Percentiles rank a stretch among this genome's conserved stretches.
Evolutionary conservation across 1,140 invertebrate species (phyloP).

Genomic region (Ostrea edulis): DNA sequence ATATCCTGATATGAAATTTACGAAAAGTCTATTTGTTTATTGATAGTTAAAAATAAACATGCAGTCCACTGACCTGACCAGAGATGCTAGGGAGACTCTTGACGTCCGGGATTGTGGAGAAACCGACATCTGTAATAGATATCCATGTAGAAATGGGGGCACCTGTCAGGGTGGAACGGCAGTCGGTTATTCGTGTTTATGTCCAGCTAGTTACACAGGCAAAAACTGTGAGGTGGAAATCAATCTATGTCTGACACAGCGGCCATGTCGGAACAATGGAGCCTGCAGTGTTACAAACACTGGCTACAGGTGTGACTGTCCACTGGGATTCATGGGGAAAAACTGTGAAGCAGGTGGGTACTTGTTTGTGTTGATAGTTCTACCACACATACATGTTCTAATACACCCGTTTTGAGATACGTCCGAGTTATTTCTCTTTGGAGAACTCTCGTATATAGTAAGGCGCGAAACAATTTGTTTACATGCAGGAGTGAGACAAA

Average conservation of each 20-base stretch:
- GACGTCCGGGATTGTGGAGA: slow-evolving; percentile 88
- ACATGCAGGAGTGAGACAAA: too few species aligned
- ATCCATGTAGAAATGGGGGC: slow-evolving; percentile 83
- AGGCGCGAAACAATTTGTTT: too few species aligned
- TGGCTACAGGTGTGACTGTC: slow-evolving; percentile 89
- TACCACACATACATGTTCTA: too few species aligned
- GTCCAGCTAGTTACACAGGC: slow-evolving; percentile 80
- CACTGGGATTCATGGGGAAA: slow-evolving; percentile 86
- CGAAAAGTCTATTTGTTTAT: not conserved
- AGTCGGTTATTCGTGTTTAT: slow-evolving; percentile 81
- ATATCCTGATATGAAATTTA: not conserved
- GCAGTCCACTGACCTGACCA: slow-evolving; percentile 83
- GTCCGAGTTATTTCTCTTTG: too few species aligned
- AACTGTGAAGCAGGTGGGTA: slow-evolving; percentile 85
- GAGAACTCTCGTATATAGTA: too few species aligned
- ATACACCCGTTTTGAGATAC: too few species aligned
- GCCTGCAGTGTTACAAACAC: slow-evolving; percentile 79
- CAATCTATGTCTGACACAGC: slow-evolving; percentile 83
- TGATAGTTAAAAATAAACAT: slow-evolving; percentile 84
- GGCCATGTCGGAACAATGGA: slow-evolving; percentile 91
- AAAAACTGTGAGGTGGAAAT: slow-evolving; percentile 85
- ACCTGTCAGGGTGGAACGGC: slow-evolving; percentile 79
- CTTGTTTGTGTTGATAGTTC: not conserved
- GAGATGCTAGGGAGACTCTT: slow-evolving; percentile 85
- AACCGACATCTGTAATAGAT: slow-evolving; percentile 79